These are phyloP conservation scores for Spatulosminthurus flaviceps DNA, from an alignment of 2,888 invertebrate species.

Conservation along the genomic window DNA sequence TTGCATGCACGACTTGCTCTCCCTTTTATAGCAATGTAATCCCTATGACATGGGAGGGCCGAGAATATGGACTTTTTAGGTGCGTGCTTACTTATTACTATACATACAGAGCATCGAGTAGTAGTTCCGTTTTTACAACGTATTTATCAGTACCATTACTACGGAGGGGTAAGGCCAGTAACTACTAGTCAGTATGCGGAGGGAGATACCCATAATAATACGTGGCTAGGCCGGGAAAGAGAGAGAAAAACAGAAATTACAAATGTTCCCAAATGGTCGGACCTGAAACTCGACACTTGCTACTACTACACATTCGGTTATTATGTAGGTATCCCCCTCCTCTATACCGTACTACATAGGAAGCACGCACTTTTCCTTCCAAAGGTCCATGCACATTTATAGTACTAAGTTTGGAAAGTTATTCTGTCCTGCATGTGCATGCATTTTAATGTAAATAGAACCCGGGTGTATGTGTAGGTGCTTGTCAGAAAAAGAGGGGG, in stretches of 20 bases:
- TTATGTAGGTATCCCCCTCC: constrained; percentile 4
- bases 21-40: background rate
- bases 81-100: constrained; percentile 2
- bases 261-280: constrained; percentile 31
- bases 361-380: too few relatives aligned
- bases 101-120: background rate
- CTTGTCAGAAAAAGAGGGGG: background rate
- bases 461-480: background rate
- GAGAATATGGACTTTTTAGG: background rate
- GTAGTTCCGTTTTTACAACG: constrained; percentile 19
- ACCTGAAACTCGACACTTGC: constrained; percentile 33
- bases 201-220: constrained; percentile 9
- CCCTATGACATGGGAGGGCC: constrained; percentile 6
- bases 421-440: too few relatives aligned
- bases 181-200: background rate
- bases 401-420: too few relatives aligned
- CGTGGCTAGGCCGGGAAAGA: background rate
- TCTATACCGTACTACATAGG: background rate
- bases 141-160: constrained; percentile 29
- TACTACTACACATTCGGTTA: background rate
- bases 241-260: constrained; percentile 36
- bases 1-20: constrained; percentile 7
- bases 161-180: constrained; percentile 29
- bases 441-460: too few relatives aligned
- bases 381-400: too few relatives aligned